Evolutionary conservation across 2,888 invertebrate species (phyloP).

Genomic region (Aporophyla nigra): DNA sequence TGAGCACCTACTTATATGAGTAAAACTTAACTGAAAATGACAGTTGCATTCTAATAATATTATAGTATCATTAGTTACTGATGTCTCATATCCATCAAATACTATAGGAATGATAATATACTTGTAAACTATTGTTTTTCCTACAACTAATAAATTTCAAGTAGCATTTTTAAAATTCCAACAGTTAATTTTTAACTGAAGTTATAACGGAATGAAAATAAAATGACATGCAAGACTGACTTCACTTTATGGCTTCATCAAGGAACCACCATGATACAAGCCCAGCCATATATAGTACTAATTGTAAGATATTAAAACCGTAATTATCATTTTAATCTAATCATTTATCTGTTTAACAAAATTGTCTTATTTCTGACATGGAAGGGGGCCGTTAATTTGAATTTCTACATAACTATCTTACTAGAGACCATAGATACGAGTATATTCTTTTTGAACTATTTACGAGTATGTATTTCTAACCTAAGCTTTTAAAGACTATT

Average conservation of each 20-base stretch:
- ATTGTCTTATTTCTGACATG: neutral
- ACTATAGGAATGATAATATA: constrained; percentile 19
- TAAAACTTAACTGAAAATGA: neutral
- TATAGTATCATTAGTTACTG: neutral
- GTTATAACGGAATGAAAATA: constrained; percentile 46
- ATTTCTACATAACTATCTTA: neutral
- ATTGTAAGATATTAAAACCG: constrained; percentile 46
- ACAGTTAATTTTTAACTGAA: constrained; percentile 37
- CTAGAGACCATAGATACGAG: no score
- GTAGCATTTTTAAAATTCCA: constrained; percentile 49
- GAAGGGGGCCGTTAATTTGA: neutral
- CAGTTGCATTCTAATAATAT: neutral
- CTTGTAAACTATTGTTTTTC: constrained; percentile 28
- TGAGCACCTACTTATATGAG: no score
- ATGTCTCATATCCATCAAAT: constrained; percentile 3
- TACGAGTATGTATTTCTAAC: neutral
- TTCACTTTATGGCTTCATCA: constrained; percentile 60
- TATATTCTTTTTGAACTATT: neutral
- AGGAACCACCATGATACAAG: constrained; percentile 39
- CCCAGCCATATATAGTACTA: constrained; percentile 18
- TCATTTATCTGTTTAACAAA: constrained; percentile 35
- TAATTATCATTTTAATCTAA: constrained; percentile 41
- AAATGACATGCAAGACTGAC: constrained; percentile 59
- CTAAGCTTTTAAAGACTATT: neutral
- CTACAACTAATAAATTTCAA: constrained; percentile 29